Evolutionary conservation across 23 tunicate genomes (phyloP), one percentile per base, ranked within the genome.

Genomic region (Halocynthia aurantium): DNA sequence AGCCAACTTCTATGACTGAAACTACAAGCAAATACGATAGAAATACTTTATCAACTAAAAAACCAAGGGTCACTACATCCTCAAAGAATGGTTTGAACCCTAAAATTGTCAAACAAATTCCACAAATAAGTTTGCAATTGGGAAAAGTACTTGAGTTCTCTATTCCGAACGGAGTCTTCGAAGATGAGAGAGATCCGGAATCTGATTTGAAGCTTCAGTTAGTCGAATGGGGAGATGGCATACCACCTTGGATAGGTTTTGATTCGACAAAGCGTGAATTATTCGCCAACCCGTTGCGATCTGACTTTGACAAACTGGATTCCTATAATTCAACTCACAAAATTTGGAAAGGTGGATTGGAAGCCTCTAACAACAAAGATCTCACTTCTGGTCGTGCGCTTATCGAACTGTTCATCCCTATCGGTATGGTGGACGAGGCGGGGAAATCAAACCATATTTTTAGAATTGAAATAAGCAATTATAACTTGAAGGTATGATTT

Each of bases 311-410:
- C n/a, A 6, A 66, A 10, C 74, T 89, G 40, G 69, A 81, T 17
- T 58, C 17, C 20, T 50, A 72, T 19, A 89, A 84, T 55, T 61
- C 82, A 20, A 73, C 88, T 17, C 82, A 84, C 80, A 74, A 18
- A 61, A 63, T 68, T 44, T 89, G 96, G 96, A 69, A 70, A 44
- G 96, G 96, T 18, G 80, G 80, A 15, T 50, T 89, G 12, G 55
- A 22, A 7, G 88, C 84, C 13, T 52, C 55, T 13, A 57, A 75
- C 53, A 68, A 75, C 51, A 31, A 58, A 0, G 85, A 72, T 20
- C 61, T 70, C 50, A 15, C 71, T n/a, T 70, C 87, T 10, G 69
- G 56, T n/a, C 55, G 77, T 7, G 61, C 84, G 7, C 68, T 58
- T 7, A 65, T 76, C 7, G 21, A 69, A 50, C 52, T 89, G 22